phyloP scores from a whole-genome alignment of 2,113 vertebrate genomes.

The Siniperca chuatsi region DNA sequence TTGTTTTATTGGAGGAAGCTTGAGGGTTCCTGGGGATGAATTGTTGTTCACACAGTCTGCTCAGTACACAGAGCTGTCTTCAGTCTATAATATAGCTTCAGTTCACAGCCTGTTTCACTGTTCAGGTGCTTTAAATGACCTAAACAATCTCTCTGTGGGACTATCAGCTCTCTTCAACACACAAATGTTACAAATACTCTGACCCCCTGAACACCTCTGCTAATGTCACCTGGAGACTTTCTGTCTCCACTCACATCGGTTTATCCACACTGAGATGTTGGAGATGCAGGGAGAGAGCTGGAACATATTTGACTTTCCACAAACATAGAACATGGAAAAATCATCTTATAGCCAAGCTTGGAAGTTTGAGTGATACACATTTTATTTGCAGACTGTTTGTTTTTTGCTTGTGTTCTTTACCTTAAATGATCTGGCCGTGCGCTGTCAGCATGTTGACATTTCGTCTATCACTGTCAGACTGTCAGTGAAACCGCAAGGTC shows the following conservation, averaged over 20 bases:
- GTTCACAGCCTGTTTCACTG: background rate
- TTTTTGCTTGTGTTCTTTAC: background rate
- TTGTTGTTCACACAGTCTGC: background rate
- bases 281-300: background rate
- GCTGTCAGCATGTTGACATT: conserved; percentile 36
- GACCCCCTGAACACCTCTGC: conserved; percentile 45
- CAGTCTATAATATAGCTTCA: background rate
- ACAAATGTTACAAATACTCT: conserved; percentile 10
- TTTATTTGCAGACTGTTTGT: conserved; percentile 1
- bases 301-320: background rate
- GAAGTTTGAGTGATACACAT: background rate
- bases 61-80: conserved; percentile 3
- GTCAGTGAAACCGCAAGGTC: conserved; percentile 41
- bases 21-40: background rate
- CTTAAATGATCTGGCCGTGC: background rate
- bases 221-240: conserved; percentile 43
- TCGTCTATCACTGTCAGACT: conserved; percentile 27
- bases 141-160: conserved; percentile 40
- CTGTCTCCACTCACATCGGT: background rate
- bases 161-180: conserved; percentile 41
- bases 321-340: conserved; percentile 1
- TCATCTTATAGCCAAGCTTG: background rate
- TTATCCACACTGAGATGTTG: background rate
- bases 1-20: background rate
- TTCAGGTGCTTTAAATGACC: conserved; percentile 38